Evolutionary conservation across 2,113 vertebrate species (phyloP), one percentile per base, ranked within the genome.

Genomic region (Tylochromis polylepis): DNA sequence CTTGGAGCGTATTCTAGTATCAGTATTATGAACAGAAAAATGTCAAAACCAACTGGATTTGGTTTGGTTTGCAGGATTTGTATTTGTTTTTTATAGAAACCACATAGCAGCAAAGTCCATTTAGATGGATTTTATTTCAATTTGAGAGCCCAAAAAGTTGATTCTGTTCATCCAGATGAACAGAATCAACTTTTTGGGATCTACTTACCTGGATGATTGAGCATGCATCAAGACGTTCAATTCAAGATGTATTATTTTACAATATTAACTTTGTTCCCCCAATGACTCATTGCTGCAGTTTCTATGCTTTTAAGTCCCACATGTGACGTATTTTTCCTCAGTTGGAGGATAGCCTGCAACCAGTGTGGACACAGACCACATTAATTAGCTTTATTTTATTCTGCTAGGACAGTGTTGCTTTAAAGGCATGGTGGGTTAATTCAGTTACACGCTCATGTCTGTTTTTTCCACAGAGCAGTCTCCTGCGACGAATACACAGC

Each of bases 371-470:
- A 3, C 34, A 31, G 43, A 86, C 16, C 59, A 72, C 59, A 60
- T 79, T 82, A 82, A 89, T 89, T 84, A 88, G 87, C 57, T 15
- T 82, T 20, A 62, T 72, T 46, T 70, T 27, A 24, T 46, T 72
- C 80, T 84, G 86, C 31, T 75, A 78, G 75, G 31, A 82, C 12
- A 5, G 20, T n/a, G 51, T 70, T 91, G 49, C 75, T 89, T 75
- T 51, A 75, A 89, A 89, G 87, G 41, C 81, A 55, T 56, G 49
- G 1, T 20, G 65, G 38, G 67, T 78, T 89, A 85, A 91, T 89
- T 87, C 82, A 89, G 80, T 91, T 91, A 62, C 87, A 82, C 67
- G 41, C 65, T 67, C 9, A 12, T 67, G 49, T 36, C 59, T 88
- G 87, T 70, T 70, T 81, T 86, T 29, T 78, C 65, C 87, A 70